Conservation (phyloP, 2,888 invertebrate species). For the Gymnocheta viridis region DNA sequence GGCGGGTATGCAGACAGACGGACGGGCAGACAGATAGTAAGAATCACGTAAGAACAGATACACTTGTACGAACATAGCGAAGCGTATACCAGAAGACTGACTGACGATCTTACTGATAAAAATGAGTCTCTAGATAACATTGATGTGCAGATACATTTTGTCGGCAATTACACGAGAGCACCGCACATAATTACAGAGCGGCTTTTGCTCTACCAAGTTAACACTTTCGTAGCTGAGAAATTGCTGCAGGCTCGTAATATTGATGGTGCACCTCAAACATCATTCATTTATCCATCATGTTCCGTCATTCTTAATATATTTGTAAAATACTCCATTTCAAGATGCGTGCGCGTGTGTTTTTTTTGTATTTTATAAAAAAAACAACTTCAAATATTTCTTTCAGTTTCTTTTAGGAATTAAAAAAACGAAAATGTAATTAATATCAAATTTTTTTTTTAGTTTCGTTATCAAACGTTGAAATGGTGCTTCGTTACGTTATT, state of each 20-base stretch:
- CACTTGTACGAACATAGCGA: neutral
- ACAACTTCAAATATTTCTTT: conserved; percentile 11
- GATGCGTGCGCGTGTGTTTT: conserved; percentile 6
- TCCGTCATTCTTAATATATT: conserved; percentile 22
- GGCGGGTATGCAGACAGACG: conserved; percentile 8
- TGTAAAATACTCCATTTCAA: conserved; percentile 14
- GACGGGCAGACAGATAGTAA: neutral
- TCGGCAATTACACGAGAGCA: conserved; percentile 77
- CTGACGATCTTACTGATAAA: conserved; percentile 27
- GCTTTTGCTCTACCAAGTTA: conserved; percentile 80
- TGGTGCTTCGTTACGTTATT: neutral
- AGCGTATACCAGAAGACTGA: conserved; percentile 15
- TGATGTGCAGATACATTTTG: conserved; percentile 55
- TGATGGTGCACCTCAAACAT: conserved; percentile 59
- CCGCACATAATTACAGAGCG: conserved; percentile 81
- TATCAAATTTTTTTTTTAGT: conserved; percentile 15
- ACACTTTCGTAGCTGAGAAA: conserved; percentile 80
- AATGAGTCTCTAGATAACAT: conserved; percentile 29
- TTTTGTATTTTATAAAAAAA: neutral
- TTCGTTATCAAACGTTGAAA: conserved; percentile 12
- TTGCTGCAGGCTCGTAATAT: conserved; percentile 74
- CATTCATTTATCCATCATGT: conserved; percentile 38
- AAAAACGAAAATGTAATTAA: conserved; percentile 38
- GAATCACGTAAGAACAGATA: conserved; percentile 7
- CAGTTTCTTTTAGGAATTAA: neutral